Evolutionary conservation across 2,113 vertebrate genomes (phyloP).

Genomic region (Bombycilla garrulus): DNA sequence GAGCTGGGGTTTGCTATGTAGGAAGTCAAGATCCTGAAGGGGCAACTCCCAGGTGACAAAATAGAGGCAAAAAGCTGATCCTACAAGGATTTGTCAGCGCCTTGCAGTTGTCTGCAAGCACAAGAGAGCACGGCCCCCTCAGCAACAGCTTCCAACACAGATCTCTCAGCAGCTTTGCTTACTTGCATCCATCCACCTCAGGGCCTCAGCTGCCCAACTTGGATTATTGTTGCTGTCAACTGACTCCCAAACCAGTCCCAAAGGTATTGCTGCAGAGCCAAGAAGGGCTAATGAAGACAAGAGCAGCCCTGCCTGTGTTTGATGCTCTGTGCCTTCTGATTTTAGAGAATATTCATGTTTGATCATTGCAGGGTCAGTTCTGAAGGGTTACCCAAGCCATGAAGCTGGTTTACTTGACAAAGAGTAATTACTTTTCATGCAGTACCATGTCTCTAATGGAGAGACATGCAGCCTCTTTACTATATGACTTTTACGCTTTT

Average conservation of each 20-base stretch:
- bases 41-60: background rate
- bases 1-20: background rate
- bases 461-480: background rate
- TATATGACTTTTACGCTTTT: background rate
- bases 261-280: background rate
- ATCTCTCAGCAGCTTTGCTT: background rate
- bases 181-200: background rate
- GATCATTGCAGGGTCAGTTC: background rate
- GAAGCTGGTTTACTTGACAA: background rate
- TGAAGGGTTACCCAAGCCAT: background rate
- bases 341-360: background rate
- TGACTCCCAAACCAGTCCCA: background rate
- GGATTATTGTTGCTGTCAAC: background rate
- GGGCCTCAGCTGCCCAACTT: background rate
- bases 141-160: background rate
- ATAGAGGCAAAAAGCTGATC: background rate
- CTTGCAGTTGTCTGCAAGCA: background rate
- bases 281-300: background rate
- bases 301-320: background rate
- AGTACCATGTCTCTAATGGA: background rate
- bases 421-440: background rate
- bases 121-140: background rate
- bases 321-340: background rate
- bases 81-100: background rate
- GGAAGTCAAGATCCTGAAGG: background rate